Base-by-base conservation (phyloP, 1,140 invertebrate species). In the Rhyzopertha dominica region DNA sequence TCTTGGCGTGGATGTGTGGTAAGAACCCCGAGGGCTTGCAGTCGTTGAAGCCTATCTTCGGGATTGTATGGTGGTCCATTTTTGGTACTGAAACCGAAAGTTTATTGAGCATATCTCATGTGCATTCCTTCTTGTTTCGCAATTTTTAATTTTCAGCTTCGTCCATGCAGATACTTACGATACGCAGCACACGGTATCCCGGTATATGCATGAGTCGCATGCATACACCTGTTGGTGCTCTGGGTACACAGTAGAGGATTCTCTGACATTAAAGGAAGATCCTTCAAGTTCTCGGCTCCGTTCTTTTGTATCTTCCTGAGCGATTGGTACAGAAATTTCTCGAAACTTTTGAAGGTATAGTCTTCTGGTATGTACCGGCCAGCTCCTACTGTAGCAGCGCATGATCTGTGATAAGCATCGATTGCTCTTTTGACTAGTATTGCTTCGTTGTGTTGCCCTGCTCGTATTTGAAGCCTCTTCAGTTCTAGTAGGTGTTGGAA, bases 401-500 rank as follows among this genome's bases (percentile, higher is more conserved):
- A 86, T 36, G 85, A 82, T 62, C 81, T 82, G 53, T 85, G 81
- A 58, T 90, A 92, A 43, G 84, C 81, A 43, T 91, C 87, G 17
- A 82, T 79, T 12, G 80, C 78, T 52, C 92, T 75, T 66, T 93
- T 95, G 0, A 95, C 90, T 9, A 95, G 67, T 31, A 95, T 81
- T 16, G 85, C 79, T 69, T 96, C 93, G 58, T 94, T 93, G 4
- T 87, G 77, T 70, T 86, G 84, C 12, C 87, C 87, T 35, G 88
- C 85, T 54, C 90, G 79, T 46, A 96, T 95, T 69, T 96, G 93
- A 37, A 93, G 73, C 42, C 90, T 76, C 66, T 97, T 97, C 14
- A 97, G 66, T 66, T 96, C 91, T 57, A 95, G 78, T 38, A 97
- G 70, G 64, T 96, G 89, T 59, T 95, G 89, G 69, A 97, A 96